These are phyloP conservation scores for Oxycera nigricornis DNA, from an alignment of 2,888 invertebrate species.

Conservation along the genomic window DNA sequence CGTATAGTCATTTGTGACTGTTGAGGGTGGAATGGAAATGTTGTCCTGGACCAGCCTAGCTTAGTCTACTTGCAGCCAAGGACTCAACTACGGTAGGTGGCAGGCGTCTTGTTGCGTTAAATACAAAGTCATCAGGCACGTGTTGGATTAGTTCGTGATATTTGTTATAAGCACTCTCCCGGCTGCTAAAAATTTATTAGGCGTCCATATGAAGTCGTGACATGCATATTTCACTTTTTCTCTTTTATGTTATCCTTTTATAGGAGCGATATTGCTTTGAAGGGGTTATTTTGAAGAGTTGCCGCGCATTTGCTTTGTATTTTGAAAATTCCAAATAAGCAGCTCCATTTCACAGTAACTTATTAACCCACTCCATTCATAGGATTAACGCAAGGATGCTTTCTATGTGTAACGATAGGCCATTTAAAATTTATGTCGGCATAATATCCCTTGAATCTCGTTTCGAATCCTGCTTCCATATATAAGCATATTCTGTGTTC, in stretches of 20 bases:
- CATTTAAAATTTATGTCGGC: too few species aligned
- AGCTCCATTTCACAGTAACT: too few species aligned
- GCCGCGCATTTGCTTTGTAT: too few species aligned
- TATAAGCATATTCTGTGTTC: too few species aligned
- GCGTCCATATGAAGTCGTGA: constrained; percentile 40
- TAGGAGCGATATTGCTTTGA: neutral
- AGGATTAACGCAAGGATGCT: too few species aligned
- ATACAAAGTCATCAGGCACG: constrained; percentile 37
- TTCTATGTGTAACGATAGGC: too few species aligned
- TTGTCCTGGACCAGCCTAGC: neutral
- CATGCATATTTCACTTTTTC: constrained; percentile 35
- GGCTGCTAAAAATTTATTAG: constrained; percentile 38
- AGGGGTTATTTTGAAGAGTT: too few species aligned
- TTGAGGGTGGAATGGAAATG: neutral
- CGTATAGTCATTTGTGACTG: constrained; percentile 10
- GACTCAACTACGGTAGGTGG: neutral
- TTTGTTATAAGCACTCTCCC: constrained; percentile 32
- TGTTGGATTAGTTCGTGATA: constrained; percentile 35
- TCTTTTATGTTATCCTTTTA: neutral
- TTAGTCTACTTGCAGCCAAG: too few species aligned
- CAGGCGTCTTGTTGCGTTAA: constrained; percentile 22
- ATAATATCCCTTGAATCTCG: too few species aligned
- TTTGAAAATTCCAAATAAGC: too few species aligned
- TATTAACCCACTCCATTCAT: too few species aligned
- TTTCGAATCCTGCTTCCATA: too few species aligned